phyloP scores from a whole-genome alignment of 2,113 vertebrate species.

The Arvicanthis niloticus region DNA sequence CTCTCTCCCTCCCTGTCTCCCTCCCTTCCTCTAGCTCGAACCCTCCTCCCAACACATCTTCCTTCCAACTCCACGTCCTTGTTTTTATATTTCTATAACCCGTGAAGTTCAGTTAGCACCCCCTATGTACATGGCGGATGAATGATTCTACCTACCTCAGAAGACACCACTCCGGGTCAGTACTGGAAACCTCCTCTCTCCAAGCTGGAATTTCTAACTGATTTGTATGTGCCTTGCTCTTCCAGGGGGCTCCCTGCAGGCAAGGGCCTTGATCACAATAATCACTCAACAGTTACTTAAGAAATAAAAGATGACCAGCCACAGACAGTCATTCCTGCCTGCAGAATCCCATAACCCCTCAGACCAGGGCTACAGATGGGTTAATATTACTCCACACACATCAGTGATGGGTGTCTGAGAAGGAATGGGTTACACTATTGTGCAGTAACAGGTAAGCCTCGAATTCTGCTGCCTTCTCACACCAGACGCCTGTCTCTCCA shows the following conservation, averaged over 20 bases:
- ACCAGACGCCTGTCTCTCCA: neutral
- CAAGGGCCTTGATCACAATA: neutral
- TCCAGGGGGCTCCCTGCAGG: neutral
- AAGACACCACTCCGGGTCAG: no score
- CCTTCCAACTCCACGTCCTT: neutral
- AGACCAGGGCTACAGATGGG: neutral
- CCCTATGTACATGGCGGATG: neutral
- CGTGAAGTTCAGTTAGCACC: neutral
- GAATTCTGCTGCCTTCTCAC: neutral
- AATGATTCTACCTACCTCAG: neutral
- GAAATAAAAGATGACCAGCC: neutral
- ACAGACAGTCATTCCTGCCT: accelerated
- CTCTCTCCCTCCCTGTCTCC: neutral
- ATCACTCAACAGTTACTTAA: no score
- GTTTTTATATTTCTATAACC: neutral
- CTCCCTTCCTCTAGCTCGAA: accelerated
- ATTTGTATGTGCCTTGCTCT: neutral
- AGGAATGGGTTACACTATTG: neutral
- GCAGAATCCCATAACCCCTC: no score
- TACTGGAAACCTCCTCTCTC: neutral
- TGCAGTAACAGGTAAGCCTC: neutral
- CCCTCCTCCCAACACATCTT: no score
- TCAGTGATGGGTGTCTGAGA: accelerated
- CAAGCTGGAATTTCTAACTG: neutral
- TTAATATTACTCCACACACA: accelerated